phyloP scores from a whole-genome alignment of 2,113 vertebrate genomes.

The western clawed frog (Xenopus tropicalis) region DNA sequence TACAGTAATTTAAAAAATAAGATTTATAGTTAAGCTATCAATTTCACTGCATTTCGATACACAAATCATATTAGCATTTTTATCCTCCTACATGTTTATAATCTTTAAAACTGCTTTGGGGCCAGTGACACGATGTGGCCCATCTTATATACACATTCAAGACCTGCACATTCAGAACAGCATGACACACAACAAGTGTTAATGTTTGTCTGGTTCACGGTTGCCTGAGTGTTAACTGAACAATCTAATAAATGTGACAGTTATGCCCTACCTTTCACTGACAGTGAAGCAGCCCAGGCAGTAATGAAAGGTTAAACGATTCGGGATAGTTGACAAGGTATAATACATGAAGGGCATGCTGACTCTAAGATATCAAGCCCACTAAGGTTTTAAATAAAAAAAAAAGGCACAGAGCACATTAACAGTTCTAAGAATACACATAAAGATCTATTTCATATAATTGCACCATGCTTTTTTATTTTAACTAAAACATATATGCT shows the following conservation, averaged over 20 bases:
- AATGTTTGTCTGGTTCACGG: constrained; percentile 76
- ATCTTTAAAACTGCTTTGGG: not conserved
- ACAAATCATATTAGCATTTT: no score
- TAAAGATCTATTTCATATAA: no score
- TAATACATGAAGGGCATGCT: constrained; percentile 84
- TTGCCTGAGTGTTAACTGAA: constrained; percentile 92
- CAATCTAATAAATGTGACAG: constrained; percentile 99
- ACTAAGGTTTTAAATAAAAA: constrained; percentile 62
- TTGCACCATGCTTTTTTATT: no score
- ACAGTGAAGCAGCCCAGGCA: constrained; percentile 85
- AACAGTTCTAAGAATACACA: constrained; percentile 60
- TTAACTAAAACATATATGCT: no score
- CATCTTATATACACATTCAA: constrained; percentile 84
- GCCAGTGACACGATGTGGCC: constrained; percentile 86
- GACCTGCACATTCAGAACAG: constrained; percentile 74
- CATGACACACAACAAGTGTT: constrained; percentile 69
- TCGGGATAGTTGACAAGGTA: constrained; percentile 94
- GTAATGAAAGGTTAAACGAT: constrained; percentile 99
- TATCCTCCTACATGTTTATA: no score
- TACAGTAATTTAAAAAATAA: no score
- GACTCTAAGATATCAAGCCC: constrained; percentile 62
- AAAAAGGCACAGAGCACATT: constrained; percentile 85
- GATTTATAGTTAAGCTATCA: no score
- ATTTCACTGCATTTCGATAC: no score
- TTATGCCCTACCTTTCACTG: constrained; percentile 83